These are phyloP conservation scores for Tamandua tetradactyla DNA, from an alignment of 2,797 vertebrate genomes.

Conservation along the genomic window DNA sequence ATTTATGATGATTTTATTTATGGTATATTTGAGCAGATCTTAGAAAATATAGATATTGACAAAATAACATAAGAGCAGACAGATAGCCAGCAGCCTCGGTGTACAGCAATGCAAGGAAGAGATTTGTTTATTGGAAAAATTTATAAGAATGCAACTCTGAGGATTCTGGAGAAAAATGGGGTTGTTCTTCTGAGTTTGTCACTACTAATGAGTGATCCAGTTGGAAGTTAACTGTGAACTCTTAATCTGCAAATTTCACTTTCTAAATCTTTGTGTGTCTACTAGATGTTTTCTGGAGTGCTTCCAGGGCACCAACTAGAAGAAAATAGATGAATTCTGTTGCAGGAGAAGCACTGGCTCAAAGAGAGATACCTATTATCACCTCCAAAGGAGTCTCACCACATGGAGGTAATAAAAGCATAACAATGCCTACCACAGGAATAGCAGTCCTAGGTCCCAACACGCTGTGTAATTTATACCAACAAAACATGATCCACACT, in stretches of 20 bases:
- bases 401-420: no score
- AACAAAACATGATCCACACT: no score
- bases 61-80: not conserved
- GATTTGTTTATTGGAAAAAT: not conserved
- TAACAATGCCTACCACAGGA: no score
- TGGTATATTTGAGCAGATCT: not conserved
- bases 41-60: not conserved
- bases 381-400: no score
- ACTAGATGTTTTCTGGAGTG: not conserved
- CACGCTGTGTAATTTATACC: no score
- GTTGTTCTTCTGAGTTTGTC: not conserved
- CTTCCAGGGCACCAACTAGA: not conserved
- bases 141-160: not conserved
- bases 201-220: not conserved
- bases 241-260: not conserved
- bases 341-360: not conserved
- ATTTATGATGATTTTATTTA: not conserved
- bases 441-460: no score
- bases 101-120: not conserved
- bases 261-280: slow-evolving; percentile 1
- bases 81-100: not conserved
- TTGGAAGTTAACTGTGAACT: slow-evolving; percentile 39
- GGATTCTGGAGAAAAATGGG: not conserved
- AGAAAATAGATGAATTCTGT: not conserved
- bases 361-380: not conserved